phyloP scores from a whole-genome alignment of 1,140 invertebrate species.

The Brachionus manjavacas region DNA sequence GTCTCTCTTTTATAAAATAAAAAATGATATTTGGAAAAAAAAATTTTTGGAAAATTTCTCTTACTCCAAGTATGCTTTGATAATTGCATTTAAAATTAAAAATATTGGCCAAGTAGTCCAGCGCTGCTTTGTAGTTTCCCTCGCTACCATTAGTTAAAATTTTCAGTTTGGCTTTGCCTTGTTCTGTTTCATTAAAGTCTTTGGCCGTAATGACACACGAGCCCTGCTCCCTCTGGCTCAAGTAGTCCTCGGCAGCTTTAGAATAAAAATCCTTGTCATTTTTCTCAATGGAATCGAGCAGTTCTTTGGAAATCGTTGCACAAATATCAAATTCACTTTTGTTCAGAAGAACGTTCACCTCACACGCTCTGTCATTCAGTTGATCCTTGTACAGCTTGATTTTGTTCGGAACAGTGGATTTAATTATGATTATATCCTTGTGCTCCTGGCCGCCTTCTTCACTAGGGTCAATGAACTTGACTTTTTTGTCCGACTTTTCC shows the following conservation, averaged over 20 bases:
- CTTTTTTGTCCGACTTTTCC: conserved; percentile 44
- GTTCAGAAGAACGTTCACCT: not conserved
- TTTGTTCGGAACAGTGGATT: not conserved
- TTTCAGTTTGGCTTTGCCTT: not conserved
- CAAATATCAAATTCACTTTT: not conserved
- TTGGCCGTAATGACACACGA: not conserved
- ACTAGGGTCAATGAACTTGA: conserved; percentile 46
- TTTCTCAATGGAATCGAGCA: not conserved
- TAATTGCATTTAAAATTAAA: conserved; percentile 19
- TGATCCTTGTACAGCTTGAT: conserved; percentile 4
- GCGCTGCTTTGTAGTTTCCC: not conserved
- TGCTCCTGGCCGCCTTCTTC: not conserved
- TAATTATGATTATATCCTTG: not conserved
- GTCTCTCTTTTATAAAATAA: not conserved
- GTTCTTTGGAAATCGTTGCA: not conserved
- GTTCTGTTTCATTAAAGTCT: not conserved
- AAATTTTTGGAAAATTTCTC: not conserved
- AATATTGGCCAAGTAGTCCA: conserved; percentile 6
- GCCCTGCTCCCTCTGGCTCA: not conserved
- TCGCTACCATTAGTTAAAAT: conserved; percentile 13
- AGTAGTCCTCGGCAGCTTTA: not conserved
- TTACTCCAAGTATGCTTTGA: conserved; percentile 7
- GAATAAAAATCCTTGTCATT: conserved; percentile 8
- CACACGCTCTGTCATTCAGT: not conserved
- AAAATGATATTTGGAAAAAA: not conserved